Conservation (phyloP, 2,113 vertebrate genomes). For the Cephalopterus ornatus region DNA sequence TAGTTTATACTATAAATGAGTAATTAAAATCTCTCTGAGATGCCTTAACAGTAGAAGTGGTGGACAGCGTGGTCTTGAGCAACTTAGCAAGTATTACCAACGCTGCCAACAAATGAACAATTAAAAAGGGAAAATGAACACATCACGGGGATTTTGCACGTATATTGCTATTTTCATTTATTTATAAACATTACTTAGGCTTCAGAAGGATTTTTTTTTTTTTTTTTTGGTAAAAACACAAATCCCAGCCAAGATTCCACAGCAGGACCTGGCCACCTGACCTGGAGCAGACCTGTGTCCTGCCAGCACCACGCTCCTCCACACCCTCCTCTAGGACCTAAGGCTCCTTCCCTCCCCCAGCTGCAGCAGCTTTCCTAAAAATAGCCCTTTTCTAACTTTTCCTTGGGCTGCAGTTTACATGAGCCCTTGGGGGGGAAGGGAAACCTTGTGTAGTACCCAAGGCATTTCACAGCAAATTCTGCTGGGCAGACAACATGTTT, state of each 20-base stretch:
- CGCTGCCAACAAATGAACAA: neutral
- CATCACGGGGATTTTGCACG: rapidly evolving
- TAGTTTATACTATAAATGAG: neutral
- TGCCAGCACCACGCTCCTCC: neutral
- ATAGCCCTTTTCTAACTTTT: conserved; percentile 3
- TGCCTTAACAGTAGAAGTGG: neutral
- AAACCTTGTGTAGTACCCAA: conserved; percentile 23
- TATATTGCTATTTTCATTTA: neutral
- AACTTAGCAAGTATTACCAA: neutral
- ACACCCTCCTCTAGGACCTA: neutral
- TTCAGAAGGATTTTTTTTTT: neutral
- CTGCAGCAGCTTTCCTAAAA: conserved; percentile 39
- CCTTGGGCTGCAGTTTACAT: neutral
- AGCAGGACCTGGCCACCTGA: neutral
- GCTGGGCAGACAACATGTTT: neutral
- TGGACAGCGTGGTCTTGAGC: neutral
- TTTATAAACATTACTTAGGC: neutral
- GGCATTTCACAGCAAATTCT: neutral
- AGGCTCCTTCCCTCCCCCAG: neutral
- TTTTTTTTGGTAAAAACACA: neutral
- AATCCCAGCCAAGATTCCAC: neutral
- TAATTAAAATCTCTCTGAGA: neutral
- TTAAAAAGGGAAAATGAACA: neutral
- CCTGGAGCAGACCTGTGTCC: no score
- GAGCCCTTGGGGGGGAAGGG: conserved; percentile 45